Evolutionary conservation across 2,797 vertebrate genomes (phyloP), one percentile per base, ranked within the genome.

Genomic region (Carcharodon carcharias): DNA sequence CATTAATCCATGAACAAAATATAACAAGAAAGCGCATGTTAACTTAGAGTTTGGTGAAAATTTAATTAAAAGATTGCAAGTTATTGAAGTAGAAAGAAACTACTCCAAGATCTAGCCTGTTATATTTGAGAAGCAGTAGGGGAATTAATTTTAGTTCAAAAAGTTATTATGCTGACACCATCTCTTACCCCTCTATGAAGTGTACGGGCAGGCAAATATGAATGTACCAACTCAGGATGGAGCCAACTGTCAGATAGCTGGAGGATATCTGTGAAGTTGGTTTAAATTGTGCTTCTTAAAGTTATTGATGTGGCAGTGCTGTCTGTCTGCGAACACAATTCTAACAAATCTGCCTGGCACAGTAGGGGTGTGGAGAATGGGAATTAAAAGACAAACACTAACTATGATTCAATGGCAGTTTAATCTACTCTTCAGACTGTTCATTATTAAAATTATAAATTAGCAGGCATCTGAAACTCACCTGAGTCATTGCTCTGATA

Each of bases 401-500:
- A 18, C 12, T 91, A 61, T 65, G 61, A 93, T 40, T 93, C 63
- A 67, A 9, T 26, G 63, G 67, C 28, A 50, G 2, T 50, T 77
- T 14, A 77, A 77, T 77, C 45, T 85, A 85, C 45, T 85, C 40
- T 5, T 50, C 40, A 23, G 82, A 45, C 21, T 50, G 45, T 50
- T 85, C 45, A 23, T 50, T 58, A 95, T 95, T 95, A 77, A 95
- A 73, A 23, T 21, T 21, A 58, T 77, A 58, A 5, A 31, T 54
- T 73, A 77, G 14, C 50, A 77, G 31, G 56, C 54, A 92, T 77
- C 26, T 26, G 21, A 88, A 65, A 77, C 67, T 58, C 94, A 99
- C 99, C 98, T 99, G 99, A 95, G 98, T 99, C 96, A 99, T 97
- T 91, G 98, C 97, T 97, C 98, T 98, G 58, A 99, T 98, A 11